Percentiles rank a stretch among this genome's conserved stretches.
Conservation (phyloP, 2,888 invertebrate genomes). For the Smittia sp. region DNA sequence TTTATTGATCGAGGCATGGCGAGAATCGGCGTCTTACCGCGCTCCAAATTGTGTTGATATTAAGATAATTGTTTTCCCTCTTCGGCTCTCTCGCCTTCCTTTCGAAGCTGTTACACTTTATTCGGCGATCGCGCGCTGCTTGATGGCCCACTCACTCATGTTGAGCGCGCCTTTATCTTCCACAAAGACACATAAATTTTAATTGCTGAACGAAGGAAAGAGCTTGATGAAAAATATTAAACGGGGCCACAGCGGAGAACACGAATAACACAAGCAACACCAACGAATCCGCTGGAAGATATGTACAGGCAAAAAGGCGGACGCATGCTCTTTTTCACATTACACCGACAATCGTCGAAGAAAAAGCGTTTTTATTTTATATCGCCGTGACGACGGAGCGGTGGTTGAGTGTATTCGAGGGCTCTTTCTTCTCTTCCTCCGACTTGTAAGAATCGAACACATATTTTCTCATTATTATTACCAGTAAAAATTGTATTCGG, state of each 20-base stretch:
- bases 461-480: slow-evolving; percentile 4
- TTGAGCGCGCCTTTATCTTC: slow-evolving; percentile 3
- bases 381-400: background rate
- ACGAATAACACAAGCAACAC: background rate
- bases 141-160: background rate
- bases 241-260: background rate
- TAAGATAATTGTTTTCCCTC: background rate
- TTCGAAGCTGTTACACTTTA: too few species aligned
- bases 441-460: slow-evolving; percentile 14
- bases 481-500: slow-evolving; percentile 30
- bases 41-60: background rate
- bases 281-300: slow-evolving; percentile 33
- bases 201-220: background rate
- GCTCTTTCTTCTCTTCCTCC: background rate
- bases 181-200: background rate
- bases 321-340: slow-evolving; percentile 34
- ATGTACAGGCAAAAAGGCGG: slow-evolving; percentile 9
- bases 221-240: background rate
- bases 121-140: too few species aligned
- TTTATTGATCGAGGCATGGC: background rate
- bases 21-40: slow-evolving; percentile 12
- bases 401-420: background rate
- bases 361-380: background rate
- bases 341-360: background rate
- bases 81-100: background rate